Evolutionary conservation across 2,888 invertebrate genomes (phyloP).

Genomic region (Junonia oenone): DNA sequence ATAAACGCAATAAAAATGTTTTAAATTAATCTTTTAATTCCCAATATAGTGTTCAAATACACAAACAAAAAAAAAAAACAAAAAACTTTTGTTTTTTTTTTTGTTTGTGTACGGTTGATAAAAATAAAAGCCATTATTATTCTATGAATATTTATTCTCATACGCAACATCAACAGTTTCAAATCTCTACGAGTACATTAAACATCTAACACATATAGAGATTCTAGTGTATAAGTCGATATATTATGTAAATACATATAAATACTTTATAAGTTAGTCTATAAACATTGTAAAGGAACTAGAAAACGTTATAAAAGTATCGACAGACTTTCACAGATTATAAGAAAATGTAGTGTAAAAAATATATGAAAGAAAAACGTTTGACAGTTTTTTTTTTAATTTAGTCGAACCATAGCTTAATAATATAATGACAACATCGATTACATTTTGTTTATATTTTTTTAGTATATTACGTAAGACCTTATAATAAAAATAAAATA

Average conservation of each 20-base stretch:
- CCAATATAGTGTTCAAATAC: no score
- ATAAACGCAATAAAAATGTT: no score
- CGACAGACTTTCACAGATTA: not conserved
- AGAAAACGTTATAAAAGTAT: constrained; percentile 7
- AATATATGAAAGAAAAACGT: not conserved
- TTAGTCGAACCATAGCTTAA: not conserved
- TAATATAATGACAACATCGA: not conserved
- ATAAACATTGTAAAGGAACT: constrained; percentile 32
- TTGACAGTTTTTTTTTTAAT: not conserved
- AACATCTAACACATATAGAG: constrained; percentile 28
- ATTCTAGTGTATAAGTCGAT: constrained; percentile 6
- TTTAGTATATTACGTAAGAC: not conserved
- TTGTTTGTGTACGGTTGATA: no score
- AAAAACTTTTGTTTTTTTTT: no score
- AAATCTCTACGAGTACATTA: constrained; percentile 23
- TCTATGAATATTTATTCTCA: constrained; percentile 20
- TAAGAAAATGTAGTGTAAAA: not conserved
- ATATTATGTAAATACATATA: constrained; percentile 36
- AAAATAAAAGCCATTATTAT: constrained; percentile 3
- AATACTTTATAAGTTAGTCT: constrained; percentile 25
- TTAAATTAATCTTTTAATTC: no score
- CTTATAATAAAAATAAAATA: no score
- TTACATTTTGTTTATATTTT: not conserved
- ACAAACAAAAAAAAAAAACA: no score
- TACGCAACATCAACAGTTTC: constrained; percentile 44